Percentiles rank a stretch among this genome's conserved stretches.
Conservation (phyloP, 2,888 invertebrate genomes). For the Drosophila kuntzei region DNA sequence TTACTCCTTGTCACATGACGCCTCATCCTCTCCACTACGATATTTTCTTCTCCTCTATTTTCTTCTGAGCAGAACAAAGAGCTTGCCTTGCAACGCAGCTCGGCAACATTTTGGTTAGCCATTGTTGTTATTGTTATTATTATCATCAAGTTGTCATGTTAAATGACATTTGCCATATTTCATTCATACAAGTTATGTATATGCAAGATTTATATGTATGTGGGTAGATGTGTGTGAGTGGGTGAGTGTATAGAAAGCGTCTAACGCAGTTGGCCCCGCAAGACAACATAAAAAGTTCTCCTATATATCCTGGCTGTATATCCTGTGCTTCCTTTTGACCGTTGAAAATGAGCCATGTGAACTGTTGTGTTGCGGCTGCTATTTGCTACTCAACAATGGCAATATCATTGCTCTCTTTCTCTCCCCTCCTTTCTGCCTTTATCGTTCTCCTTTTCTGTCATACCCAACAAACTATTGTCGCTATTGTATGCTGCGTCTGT, state of each 20-base stretch:
- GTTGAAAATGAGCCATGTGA: constrained; percentile 78
- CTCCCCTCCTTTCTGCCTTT: constrained; percentile 8
- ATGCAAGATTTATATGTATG: constrained; percentile 42
- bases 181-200: constrained; percentile 62
- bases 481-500: constrained; percentile 47
- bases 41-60: background rate
- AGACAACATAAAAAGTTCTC: constrained; percentile 50
- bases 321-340: constrained; percentile 71
- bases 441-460: constrained; percentile 2
- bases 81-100: constrained; percentile 29
- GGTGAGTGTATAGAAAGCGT: constrained; percentile 35
- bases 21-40: background rate
- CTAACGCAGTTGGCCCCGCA: constrained; percentile 43
- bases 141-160: constrained; percentile 83
- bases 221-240: constrained; percentile 6
- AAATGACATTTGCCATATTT: constrained; percentile 83
- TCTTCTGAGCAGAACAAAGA: constrained; percentile 30
- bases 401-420: constrained; percentile 26
- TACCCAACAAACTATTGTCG: constrained; percentile 32
- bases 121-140: constrained; percentile 73
- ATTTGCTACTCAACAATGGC: constrained; percentile 48
- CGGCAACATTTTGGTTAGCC: constrained; percentile 27
- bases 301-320: constrained; percentile 54
- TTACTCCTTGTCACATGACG: constrained; percentile 31
- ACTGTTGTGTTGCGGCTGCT: constrained; percentile 80